phyloP scores from a whole-genome alignment of 2,797 vertebrate species.

The Cossypha caffra region DNA sequence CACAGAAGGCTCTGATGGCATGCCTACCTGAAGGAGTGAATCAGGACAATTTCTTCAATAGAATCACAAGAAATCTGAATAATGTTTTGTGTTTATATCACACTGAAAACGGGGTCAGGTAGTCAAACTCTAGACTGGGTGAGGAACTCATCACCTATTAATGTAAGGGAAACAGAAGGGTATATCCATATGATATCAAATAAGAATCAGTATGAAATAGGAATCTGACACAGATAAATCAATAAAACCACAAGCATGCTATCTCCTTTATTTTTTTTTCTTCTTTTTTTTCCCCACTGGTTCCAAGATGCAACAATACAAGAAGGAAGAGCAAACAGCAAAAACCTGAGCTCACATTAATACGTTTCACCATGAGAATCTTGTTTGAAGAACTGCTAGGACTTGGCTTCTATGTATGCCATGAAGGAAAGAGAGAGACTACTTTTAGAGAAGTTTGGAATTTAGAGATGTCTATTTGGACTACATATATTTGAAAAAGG shows the following conservation, averaged over 20 bases:
- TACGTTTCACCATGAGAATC: not conserved
- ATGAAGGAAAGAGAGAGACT: not conserved
- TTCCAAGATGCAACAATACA: not conserved
- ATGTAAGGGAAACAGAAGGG: not conserved
- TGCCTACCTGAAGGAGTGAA: not conserved
- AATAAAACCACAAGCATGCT: not conserved
- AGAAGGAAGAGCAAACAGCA: not conserved
- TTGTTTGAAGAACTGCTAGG: not conserved
- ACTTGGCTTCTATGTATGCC: not conserved
- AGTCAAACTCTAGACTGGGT: not conserved
- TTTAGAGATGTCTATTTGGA: not conserved
- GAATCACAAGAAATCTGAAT: not conserved
- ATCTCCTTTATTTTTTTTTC: not conserved
- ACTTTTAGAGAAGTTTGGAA: not conserved
- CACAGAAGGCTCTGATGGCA: not conserved
- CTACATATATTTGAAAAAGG: not conserved
- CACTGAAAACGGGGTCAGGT: not conserved
- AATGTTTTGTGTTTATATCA: not conserved
- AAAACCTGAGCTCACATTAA: not conserved
- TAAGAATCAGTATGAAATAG: not conserved
- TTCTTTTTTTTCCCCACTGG: not conserved
- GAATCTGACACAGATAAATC: not conserved
- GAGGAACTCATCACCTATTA: not conserved
- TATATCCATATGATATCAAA: not conserved
- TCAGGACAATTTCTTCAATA: not conserved